phyloP scores from a whole-genome alignment of 2,113 vertebrate species.

The Bothrops jararaca region DNA sequence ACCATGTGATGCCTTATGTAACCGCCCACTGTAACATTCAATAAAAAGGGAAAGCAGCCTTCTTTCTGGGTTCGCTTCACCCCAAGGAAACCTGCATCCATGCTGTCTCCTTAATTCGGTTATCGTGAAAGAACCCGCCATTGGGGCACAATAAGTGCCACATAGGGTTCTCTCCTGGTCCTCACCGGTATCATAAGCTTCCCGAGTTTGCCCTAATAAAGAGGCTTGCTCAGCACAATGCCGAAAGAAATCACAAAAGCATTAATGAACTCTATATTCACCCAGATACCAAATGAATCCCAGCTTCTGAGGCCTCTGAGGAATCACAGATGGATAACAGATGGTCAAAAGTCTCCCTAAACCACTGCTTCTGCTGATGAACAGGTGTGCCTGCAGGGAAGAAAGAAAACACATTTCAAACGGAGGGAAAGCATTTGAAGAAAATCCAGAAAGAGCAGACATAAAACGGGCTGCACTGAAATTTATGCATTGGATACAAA shows the following conservation, averaged over 20 bases:
- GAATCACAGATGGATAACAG: conserved; percentile 78
- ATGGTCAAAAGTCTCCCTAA: conserved; percentile 83
- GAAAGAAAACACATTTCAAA: background rate
- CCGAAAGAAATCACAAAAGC: background rate
- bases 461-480: background rate
- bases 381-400: conserved; percentile 71
- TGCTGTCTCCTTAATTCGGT: too few species aligned
- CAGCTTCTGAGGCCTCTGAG: conserved; percentile 74
- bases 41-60: too few species aligned
- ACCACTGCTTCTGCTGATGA: conserved; percentile 80
- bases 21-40: too few species aligned
- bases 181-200: background rate
- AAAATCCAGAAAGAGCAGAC: background rate
- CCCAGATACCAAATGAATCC: conserved; percentile 86
- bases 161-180: background rate
- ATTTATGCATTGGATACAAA: background rate
- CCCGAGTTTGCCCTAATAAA: background rate
- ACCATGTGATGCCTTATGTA: too few species aligned
- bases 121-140: too few species aligned
- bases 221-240: background rate
- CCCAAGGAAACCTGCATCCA: too few species aligned
- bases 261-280: conserved; percentile 50
- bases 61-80: too few species aligned
- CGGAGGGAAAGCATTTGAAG: background rate
- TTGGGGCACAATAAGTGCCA: too few species aligned